Conservation (phyloP, 2,888 invertebrate genomes). For the Dioctria linearis region DNA sequence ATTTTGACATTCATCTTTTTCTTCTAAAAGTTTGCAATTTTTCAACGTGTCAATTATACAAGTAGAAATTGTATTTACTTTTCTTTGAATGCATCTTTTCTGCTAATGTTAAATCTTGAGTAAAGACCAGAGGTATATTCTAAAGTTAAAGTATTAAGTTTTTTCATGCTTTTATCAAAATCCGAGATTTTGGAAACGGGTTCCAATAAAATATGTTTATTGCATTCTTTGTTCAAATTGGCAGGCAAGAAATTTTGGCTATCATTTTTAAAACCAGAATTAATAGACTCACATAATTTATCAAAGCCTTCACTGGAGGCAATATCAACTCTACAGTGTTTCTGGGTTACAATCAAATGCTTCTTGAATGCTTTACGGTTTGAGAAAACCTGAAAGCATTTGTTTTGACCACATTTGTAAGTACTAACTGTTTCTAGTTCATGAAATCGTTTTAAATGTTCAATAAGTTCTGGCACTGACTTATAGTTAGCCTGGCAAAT, state of each 20-base stretch:
- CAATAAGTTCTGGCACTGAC: not conserved
- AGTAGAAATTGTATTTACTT: not conserved
- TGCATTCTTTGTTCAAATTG: not conserved
- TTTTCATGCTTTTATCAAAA: not conserved
- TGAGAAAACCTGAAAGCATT: not conserved
- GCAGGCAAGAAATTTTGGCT: not conserved
- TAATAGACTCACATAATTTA: not conserved
- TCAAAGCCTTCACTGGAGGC: not conserved
- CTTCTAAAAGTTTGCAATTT: not conserved
- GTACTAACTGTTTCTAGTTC: not conserved
- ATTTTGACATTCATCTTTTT: not conserved
- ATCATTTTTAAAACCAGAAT: not conserved
- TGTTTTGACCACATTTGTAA: not conserved
- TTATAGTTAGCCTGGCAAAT: not conserved
- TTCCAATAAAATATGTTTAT: not conserved
- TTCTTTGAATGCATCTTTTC: not conserved
- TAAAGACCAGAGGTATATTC: not conserved
- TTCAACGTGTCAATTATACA: not conserved
- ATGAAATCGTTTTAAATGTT: not conserved
- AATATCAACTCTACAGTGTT: not conserved
- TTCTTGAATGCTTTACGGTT: slow-evolving; percentile 2
- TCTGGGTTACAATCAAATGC: not conserved
- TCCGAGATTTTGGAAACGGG: not conserved
- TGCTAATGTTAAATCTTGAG: not conserved
- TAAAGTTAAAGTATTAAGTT: not conserved